A percentile compares a stretch with the other conserved stretches of the same genome.
phyloP scores from a whole-genome alignment of 2,113 vertebrate species.

The Symphodus melops region DNA sequence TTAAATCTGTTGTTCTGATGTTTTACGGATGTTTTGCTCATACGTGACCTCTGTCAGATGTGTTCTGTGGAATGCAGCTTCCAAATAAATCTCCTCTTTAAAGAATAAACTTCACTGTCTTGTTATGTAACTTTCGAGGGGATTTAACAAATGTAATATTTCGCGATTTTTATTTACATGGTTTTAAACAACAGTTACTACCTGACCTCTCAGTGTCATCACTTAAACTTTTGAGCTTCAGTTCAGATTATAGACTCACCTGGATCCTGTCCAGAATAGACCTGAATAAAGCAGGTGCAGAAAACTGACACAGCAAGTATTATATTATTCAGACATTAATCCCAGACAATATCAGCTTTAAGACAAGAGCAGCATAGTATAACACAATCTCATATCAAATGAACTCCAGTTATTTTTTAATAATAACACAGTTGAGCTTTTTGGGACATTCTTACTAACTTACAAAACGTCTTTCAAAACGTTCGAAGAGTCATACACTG shows the following conservation, averaged over 20 bases:
- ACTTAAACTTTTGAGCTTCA: not conserved
- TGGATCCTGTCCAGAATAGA: conserved; percentile 16
- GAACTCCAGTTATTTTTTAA: not conserved
- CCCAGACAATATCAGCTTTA: not conserved
- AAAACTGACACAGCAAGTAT: not conserved
- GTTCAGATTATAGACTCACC: not conserved
- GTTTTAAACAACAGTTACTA: not conserved
- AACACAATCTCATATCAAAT: not conserved
- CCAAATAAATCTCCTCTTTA: conserved; percentile 72
- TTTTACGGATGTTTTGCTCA: conserved; percentile 56
- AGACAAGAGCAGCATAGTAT: not conserved
- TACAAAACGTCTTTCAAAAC: too few species aligned
- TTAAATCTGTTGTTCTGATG: conserved; percentile 41
- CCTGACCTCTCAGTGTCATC: not conserved
- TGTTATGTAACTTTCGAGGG: conserved; percentile 34
- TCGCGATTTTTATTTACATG: not conserved
- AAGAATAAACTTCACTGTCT: conserved; percentile 48
- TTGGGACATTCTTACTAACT: too few species aligned
- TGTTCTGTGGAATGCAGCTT: conserved; percentile 73
- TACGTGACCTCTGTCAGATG: conserved; percentile 68
- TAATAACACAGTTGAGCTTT: not conserved
- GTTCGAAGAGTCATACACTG: too few species aligned
- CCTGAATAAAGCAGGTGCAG: conserved; percentile 9
- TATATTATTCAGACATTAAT: not conserved
- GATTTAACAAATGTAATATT: not conserved